phyloP scores from a whole-genome alignment of 2,888 invertebrate genomes.

The Fabriciana adippe region DNA sequence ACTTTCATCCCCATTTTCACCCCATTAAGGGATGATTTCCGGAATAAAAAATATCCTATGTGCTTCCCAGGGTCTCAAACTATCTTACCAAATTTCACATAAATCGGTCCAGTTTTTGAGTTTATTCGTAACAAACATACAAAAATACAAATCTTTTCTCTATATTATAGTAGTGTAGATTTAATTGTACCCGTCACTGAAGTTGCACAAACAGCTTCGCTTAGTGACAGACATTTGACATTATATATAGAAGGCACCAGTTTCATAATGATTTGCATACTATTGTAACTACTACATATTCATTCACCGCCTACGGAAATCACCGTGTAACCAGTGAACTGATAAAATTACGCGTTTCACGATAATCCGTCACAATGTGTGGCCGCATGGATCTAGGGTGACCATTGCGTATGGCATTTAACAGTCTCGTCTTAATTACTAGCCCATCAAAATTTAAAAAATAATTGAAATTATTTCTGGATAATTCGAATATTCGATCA shows the following conservation, averaged over 20 bases:
- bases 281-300: constrained; percentile 22
- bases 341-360: constrained; percentile 30
- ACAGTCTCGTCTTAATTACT: no score
- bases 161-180: background rate
- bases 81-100: no score
- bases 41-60: no score
- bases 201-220: background rate
- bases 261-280: constrained; percentile 17
- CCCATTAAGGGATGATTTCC: background rate
- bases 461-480: no score
- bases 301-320: constrained; percentile 31
- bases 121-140: no score
- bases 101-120: no score
- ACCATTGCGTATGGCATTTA: background rate
- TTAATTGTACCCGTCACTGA: background rate
- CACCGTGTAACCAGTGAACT: constrained; percentile 28
- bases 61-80: no score
- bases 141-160: no score
- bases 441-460: no score
- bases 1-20: background rate
- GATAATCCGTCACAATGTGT: constrained; percentile 29
- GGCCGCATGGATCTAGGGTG: constrained; percentile 1
- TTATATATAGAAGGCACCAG: constrained; percentile 9
- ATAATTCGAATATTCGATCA: no score
- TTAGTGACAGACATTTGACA: constrained; percentile 16